Percentiles rank a stretch among this genome's conserved stretches.
These are phyloP conservation scores for Drosophila orena DNA, from an alignment of 1,140 invertebrate genomes.

Conservation along the genomic window DNA sequence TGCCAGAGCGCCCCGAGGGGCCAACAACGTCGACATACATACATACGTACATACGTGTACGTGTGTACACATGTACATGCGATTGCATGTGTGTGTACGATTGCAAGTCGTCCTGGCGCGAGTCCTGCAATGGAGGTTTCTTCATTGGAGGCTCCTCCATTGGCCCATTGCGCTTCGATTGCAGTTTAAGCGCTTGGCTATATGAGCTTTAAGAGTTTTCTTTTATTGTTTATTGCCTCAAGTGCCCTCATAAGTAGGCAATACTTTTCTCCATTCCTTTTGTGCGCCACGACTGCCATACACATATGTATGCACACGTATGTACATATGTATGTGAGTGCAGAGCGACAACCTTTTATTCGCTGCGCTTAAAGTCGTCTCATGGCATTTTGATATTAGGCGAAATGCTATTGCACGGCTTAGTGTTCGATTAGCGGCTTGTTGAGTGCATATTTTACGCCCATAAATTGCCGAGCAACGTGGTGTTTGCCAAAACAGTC, in stretches of 20 bases:
- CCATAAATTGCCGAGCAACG: constrained; percentile 10
- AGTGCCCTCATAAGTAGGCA: constrained; percentile 58
- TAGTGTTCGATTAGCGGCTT: constrained; percentile 14
- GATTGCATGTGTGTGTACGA: too few relatives aligned
- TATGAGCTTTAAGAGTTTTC: constrained; percentile 53
- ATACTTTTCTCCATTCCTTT: constrained; percentile 12
- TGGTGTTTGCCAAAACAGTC: background rate
- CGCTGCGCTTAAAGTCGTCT: constrained; percentile 2
- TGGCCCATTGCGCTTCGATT: constrained; percentile 52
- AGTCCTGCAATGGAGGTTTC: constrained; percentile 2
- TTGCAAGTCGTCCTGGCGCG: background rate
- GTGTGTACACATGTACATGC: background rate
- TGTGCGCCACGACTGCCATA: background rate
- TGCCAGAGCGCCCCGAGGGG: constrained; percentile 39
- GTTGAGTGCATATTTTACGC: background rate
- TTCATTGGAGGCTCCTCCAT: background rate
- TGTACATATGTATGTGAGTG: too few relatives aligned
- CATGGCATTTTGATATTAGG: background rate
- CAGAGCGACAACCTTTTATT: background rate
- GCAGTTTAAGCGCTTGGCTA: constrained; percentile 46
- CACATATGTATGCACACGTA: too few relatives aligned
- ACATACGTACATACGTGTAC: too few relatives aligned
- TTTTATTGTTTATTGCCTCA: constrained; percentile 63
- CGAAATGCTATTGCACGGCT: constrained; percentile 6
- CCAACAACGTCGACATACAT: background rate